Base-by-base conservation (phyloP, 2,888 invertebrate genomes). In the Panzeria rudis region DNA sequence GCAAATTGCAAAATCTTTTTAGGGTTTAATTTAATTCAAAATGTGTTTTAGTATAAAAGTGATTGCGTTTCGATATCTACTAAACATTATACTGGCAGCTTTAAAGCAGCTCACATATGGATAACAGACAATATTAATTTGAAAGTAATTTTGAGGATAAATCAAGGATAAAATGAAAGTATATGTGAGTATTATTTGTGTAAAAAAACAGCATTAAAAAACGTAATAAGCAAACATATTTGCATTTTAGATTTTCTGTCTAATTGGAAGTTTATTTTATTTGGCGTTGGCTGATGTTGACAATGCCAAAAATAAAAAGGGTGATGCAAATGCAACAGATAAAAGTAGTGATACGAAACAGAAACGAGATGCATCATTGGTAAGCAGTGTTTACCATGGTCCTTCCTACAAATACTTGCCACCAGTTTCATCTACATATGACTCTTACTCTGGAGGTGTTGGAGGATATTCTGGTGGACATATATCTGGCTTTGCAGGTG, bases 371-470 rank as follows among this genome's bases (percentile, higher is more conserved):
- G 91, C 89, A 4, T 87, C 88, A 0, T 29, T 89, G 1, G 86
- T 88, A 52, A 87, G 85, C 47, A 84, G 84, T 56, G 35, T 83
- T 17, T 90, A 90, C 38, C 89, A 90, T 76, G 91, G 90, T 35
- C 90, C 91, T 66, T 90, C 91, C 6, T 88, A 91, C 79, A 91
- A 90, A 71, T 91, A 91, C 29, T 72, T 91, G 86, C 91, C 91
- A 5, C 91, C 90, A 2, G 35, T 32, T 15, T 62, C 71, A 52
- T 72, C 47, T 13, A 25, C 56, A 7, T 82, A 75, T 71, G 64
- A 78, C 50, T 32, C 76, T 13, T 81, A 81, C 35, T 79, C 86
- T 23, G 86, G 84, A 38, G 82, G 86, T 29, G n/a, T 47, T 20
- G 61, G 25, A 35, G 47, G 64, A 35, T 62, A 23, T 32, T 35